Evolutionary conservation across 2,888 invertebrate species (phyloP).

Genomic region (Morpho achilles): DNA sequence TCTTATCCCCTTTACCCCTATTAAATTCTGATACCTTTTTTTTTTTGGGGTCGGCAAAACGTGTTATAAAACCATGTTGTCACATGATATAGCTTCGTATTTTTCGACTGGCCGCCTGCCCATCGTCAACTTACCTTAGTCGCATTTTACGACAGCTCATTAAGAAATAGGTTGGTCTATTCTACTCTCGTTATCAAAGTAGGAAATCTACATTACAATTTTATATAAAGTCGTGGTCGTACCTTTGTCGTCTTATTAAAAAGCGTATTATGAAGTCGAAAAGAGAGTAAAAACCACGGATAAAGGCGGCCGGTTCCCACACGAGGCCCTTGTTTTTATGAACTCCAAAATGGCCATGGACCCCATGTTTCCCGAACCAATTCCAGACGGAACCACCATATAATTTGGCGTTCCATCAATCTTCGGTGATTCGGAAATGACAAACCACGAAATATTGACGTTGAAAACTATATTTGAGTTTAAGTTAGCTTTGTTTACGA

Average conservation of each 20-base stretch:
- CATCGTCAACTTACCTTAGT: no score
- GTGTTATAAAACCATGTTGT: no score
- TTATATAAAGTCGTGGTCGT: not conserved
- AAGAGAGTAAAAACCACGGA: constrained; percentile 42
- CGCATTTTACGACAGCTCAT: no score
- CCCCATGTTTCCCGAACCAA: constrained; percentile 38
- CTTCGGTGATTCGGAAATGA: constrained; percentile 60
- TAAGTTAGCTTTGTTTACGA: constrained; percentile 3
- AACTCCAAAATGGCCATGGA: constrained; percentile 43
- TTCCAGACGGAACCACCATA: constrained; percentile 60
- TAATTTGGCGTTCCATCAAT: constrained; percentile 69
- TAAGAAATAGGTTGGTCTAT: no score
- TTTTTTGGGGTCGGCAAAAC: no score
- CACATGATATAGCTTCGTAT: no score
- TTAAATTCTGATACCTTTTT: no score
- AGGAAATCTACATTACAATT: no score
- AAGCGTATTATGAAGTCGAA: constrained; percentile 43
- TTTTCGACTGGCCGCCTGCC: no score
- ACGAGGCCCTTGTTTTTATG: constrained; percentile 50
- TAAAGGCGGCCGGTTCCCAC: constrained; percentile 63
- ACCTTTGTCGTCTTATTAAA: not conserved
- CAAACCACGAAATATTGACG: constrained; percentile 36
- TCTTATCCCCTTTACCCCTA: no score
- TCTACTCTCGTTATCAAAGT: no score
- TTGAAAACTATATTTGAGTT: constrained; percentile 12